Base-by-base conservation (phyloP, 2,888 invertebrate genomes). In the Gnatocerus cornutus region DNA sequence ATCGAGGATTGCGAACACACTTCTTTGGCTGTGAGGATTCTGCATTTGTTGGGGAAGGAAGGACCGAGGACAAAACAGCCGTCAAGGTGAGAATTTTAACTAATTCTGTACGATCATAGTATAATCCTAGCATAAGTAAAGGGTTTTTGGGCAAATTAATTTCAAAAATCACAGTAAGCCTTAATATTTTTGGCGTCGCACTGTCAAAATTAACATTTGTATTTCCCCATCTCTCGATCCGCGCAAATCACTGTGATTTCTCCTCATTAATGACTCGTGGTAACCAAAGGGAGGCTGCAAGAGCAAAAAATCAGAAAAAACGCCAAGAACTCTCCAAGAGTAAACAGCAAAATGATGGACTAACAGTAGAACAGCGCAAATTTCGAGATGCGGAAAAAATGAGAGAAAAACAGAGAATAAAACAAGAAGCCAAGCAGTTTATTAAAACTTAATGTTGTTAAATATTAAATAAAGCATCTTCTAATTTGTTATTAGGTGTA, bases 1-100 rank as follows among this genome's bases (percentile, higher is more conserved):
- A 99, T 99, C 76, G 99, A 99, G 82, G 99, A 99, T 85, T 99
- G 99, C 82, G 99, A 99, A 80, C 99, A 99, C 83, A 94, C 96
- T 0, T 95, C 96, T 64, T 88, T 99, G 74, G 98, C 99, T 1
- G 99, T 99, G 0, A 90, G 97, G 27, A 99, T 99, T 76, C 87
- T 99, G 41, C 97, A 99, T 87, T 87, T 99, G 62, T 87, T 99
- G 0, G 99, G 99, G 0, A 93, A 96, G 71, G 99, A 99, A 86
- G 99, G 99, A 0, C 99, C 99, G 0, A 93, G 95, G 75, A 97
- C 99, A 0, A 94, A 94, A 76, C 95, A 95, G 74, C 99, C 99
- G 0, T 95, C 97, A 0, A 88, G 89, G 84, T 90, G 79, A 76
- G 27, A 21, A 21, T 16, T 21, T 46, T 7, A n/a, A n/a, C n/a